phyloP scores from a whole-genome alignment of 2,113 vertebrate species.

The Aspiorhynchus laticeps region DNA sequence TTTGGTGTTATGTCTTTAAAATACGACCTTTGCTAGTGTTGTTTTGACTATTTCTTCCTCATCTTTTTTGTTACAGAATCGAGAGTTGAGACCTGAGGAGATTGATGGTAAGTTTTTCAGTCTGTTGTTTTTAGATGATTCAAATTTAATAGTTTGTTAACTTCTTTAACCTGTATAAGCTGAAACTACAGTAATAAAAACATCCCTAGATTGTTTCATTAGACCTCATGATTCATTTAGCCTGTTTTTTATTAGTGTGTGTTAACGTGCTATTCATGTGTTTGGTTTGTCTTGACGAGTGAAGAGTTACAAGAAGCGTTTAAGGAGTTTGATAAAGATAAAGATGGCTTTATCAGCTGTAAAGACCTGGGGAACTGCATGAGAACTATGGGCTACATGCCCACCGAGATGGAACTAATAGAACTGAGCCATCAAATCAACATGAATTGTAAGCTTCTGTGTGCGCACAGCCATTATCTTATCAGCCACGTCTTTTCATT shows the following conservation, averaged over 20 bases:
- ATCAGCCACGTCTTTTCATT: background rate
- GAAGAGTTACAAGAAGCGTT: slow-evolving; percentile 95
- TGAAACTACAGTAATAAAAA: background rate
- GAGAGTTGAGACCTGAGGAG: slow-evolving; percentile 94
- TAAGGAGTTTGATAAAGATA: slow-evolving; percentile 97
- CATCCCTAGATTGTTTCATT: background rate
- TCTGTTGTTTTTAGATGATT: background rate
- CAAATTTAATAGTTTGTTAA: background rate
- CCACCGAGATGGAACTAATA: slow-evolving; percentile 99
- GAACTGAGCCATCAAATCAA: slow-evolving; percentile 98
- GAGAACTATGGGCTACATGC: slow-evolving; percentile 99
- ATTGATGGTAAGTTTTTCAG: slow-evolving; percentile 86
- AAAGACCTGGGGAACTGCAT: slow-evolving; percentile 98
- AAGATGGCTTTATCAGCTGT: slow-evolving; percentile 97
- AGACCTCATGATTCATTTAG: background rate
- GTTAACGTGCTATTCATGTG: background rate
- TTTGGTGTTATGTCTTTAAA: background rate
- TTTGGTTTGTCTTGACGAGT: slow-evolving; percentile 41
- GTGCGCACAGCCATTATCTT: background rate
- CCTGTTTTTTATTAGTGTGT: background rate
- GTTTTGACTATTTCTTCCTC: slow-evolving; percentile 9
- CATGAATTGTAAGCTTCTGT: slow-evolving; percentile 90
- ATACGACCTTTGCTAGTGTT: background rate
- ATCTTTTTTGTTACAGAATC: slow-evolving; percentile 81
- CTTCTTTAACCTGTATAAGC: background rate